phyloP scores from a whole-genome alignment of 2,797 vertebrate species.

The Pangasius larnaudii region DNA sequence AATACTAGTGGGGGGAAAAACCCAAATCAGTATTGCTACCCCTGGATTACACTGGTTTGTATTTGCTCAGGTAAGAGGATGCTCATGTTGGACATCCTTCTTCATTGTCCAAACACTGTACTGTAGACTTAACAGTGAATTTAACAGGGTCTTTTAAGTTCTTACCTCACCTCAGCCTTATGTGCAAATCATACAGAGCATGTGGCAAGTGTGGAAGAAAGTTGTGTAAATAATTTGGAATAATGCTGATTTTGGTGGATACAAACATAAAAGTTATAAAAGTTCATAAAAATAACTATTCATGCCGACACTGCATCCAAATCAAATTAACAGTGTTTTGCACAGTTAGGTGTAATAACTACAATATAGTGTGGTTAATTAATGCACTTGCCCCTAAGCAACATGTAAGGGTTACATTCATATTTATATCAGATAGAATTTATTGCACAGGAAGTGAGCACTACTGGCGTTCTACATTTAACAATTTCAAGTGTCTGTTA shows the following conservation, averaged over 20 bases:
- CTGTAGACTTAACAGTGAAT: conserved; percentile 33
- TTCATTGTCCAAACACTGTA: conserved; percentile 36
- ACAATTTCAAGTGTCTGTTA: neutral
- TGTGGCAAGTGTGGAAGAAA: neutral
- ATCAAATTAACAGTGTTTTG: neutral
- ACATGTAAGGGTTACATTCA: neutral
- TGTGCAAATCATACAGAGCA: conserved; percentile 3
- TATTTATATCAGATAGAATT: conserved; percentile 2
- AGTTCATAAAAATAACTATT: neutral
- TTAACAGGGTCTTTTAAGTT: conserved; percentile 42
- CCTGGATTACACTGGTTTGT: conserved; percentile 11
- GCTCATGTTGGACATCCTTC: conserved; percentile 27
- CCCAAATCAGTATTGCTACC: conserved; percentile 6
- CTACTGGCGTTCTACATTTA: conserved; percentile 9
- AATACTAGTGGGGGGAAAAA: neutral
- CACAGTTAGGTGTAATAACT: neutral
- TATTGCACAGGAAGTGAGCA: conserved; percentile 6
- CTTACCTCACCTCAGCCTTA: conserved; percentile 40
- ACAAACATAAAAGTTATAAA: neutral
- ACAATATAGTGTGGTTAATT: neutral
- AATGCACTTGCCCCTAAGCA: neutral
- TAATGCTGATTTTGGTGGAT: neutral
- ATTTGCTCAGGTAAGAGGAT: conserved; percentile 42
- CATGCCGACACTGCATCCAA: no score
- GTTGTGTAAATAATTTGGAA: neutral